Conservation (phyloP, 2,888 invertebrate genomes). For the Pterostichus madidus region DNA sequence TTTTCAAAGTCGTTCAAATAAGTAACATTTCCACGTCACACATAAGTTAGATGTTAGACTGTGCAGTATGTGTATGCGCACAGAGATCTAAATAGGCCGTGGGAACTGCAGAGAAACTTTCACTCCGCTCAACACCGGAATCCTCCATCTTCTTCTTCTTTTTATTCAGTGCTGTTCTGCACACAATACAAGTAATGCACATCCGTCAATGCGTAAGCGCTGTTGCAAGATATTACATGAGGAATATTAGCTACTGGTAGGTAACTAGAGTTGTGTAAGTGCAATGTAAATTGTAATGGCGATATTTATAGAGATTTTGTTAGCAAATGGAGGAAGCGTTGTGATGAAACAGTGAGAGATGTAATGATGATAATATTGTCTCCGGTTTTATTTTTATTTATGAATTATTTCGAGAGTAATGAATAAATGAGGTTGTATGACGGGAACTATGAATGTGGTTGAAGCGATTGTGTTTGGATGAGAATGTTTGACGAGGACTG, state of each 20-base stretch:
- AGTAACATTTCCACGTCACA: neutral
- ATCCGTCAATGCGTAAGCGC: conserved; percentile 28
- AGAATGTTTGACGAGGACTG: no score
- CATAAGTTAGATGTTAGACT: conserved; percentile 5
- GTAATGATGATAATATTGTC: no score
- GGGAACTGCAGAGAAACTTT: conserved; percentile 39
- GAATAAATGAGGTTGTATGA: no score
- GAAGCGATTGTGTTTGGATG: no score
- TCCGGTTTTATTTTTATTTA: no score
- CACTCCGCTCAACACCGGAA: conserved; percentile 33
- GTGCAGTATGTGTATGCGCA: conserved; percentile 17
- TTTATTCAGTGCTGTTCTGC: conserved; percentile 6
- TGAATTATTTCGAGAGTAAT: no score
- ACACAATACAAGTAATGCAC: conserved; percentile 33
- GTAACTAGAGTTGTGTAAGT: no score
- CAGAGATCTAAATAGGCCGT: conserved; percentile 8
- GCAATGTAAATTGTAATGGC: neutral
- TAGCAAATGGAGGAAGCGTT: no score
- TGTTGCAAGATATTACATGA: conserved; percentile 14
- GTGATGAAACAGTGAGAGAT: no score
- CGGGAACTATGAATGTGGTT: no score
- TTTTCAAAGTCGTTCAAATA: neutral
- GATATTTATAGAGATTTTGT: no score
- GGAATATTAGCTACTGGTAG: conserved; percentile 4
- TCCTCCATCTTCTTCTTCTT: conserved; percentile 13